phyloP scores from a whole-genome alignment of 64 coral and sea anemone species.

The Montipora sp. region DNA sequence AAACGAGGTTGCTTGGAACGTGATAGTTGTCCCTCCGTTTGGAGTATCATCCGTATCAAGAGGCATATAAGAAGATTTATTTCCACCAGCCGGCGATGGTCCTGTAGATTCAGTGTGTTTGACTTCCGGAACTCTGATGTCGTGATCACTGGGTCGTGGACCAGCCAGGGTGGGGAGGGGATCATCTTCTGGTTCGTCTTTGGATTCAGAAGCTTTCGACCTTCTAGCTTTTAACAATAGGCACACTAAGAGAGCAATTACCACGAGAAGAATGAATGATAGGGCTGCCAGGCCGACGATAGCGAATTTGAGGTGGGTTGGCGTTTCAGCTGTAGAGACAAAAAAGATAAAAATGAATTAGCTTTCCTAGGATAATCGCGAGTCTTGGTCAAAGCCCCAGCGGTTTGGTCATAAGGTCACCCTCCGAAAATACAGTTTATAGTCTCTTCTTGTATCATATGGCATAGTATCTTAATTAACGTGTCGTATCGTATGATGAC shows the following conservation, averaged over 20 bases:
- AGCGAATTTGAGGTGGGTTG: background rate
- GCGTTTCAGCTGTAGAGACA: background rate
- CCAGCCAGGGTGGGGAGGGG: slow-evolving; percentile 1
- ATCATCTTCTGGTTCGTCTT: slow-evolving; percentile 2
- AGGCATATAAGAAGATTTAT: slow-evolving; percentile 16
- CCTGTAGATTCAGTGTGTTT: background rate
- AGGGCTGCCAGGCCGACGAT: slow-evolving; percentile 7
- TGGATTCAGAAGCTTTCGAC: background rate
- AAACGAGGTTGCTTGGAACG: background rate
- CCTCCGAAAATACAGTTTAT: too few relatives aligned
- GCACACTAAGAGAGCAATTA: background rate
- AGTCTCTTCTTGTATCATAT: too few relatives aligned
- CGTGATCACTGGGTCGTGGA: slow-evolving; percentile 29
- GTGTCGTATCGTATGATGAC: too few relatives aligned
- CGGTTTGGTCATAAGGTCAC: too few relatives aligned
- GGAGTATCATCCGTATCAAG: background rate
- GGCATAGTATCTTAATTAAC: too few relatives aligned
- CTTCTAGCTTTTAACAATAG: slow-evolving; percentile 18
- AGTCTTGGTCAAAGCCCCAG: too few relatives aligned
- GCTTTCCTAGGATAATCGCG: too few relatives aligned
- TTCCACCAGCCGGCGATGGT: background rate
- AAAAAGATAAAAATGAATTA: background rate
- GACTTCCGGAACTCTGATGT: slow-evolving; percentile 23
- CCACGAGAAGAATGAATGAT: background rate
- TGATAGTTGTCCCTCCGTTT: background rate